Evolutionary conservation across 1,140 invertebrate genomes (phyloP), one percentile per base, ranked within the genome.

Genomic region (Macrobrachium rosenbergii): DNA sequence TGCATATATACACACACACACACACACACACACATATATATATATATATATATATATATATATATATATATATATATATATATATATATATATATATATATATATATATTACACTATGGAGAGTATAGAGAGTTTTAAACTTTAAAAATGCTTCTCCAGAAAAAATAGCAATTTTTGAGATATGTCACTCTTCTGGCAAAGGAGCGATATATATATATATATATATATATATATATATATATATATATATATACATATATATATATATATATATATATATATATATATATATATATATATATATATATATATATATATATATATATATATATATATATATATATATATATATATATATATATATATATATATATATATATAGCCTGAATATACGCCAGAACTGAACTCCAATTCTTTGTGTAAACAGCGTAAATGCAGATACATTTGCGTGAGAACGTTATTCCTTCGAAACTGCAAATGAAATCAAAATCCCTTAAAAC

Each of bases 151-250:
- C n/a, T n/a, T n/a, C n/a, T n/a, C n/a, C n/a, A n/a, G n/a, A n/a
- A n/a, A n/a, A n/a, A n/a, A n/a, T n/a, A n/a, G n/a, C n/a, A n/a
- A n/a, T n/a, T n/a, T n/a, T n/a, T n/a, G n/a, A n/a, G n/a, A n/a
- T n/a, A n/a, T n/a, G n/a, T n/a, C n/a, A n/a, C n/a, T n/a, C n/a
- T n/a, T n/a, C n/a, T n/a, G n/a, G n/a, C n/a, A n/a, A n/a, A n/a
- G n/a, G n/a, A n/a, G n/a, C n/a, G n/a, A n/a, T n/a, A n/a, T n/a
- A n/a, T n/a, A n/a, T 77, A 77, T 45, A 77, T 77, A 77, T 77
- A 77, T 77, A 77, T 77, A 77, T 77, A 77, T 77, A 77, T 77
- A 77, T 45, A 77, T 77, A 77, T 77, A 77, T 77, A 77, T 77
- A 77, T 77, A 77, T 77, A 77, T 77, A 77, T 77, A 77, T 77